Conservation (phyloP, 2,797 vertebrate species). For the Scarus forsteni region DNA sequence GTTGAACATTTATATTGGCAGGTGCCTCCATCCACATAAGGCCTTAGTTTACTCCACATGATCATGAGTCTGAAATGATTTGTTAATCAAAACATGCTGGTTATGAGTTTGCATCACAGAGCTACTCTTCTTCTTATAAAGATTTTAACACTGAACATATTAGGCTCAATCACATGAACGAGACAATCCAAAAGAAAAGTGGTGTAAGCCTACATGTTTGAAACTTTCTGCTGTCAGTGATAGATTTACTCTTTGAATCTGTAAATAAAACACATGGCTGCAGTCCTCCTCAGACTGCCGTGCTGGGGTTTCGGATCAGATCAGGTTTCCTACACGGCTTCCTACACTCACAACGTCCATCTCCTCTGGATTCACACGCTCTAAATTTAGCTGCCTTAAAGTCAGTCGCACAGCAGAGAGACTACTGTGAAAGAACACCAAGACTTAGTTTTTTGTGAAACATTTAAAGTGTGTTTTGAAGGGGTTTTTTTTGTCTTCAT, state of each 20-base stretch:
- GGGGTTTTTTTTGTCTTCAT: neutral
- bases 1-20: neutral
- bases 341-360: conserved; percentile 49
- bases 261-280: conserved; percentile 15
- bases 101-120: conserved; percentile 40
- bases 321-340: conserved; percentile 74
- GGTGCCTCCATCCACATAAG: neutral
- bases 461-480: neutral
- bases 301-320: conserved; percentile 37
- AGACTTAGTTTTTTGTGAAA: neutral
- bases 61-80: conserved; percentile 31
- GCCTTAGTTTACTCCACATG: neutral
- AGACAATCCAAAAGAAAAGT: too few species aligned
- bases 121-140: neutral
- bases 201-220: too few species aligned
- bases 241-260: neutral
- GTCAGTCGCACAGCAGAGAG: conserved; percentile 40
- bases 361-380: conserved; percentile 76
- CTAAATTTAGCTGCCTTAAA: conserved; percentile 82
- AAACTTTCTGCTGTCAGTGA: neutral
- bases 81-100: conserved; percentile 54
- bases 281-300: neutral
- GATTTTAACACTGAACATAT: neutral
- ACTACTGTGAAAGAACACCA: conserved; percentile 19
- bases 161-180: neutral